Evolutionary conservation across 2,888 invertebrate species (phyloP).

Genomic region (Campoplex capitator): DNA sequence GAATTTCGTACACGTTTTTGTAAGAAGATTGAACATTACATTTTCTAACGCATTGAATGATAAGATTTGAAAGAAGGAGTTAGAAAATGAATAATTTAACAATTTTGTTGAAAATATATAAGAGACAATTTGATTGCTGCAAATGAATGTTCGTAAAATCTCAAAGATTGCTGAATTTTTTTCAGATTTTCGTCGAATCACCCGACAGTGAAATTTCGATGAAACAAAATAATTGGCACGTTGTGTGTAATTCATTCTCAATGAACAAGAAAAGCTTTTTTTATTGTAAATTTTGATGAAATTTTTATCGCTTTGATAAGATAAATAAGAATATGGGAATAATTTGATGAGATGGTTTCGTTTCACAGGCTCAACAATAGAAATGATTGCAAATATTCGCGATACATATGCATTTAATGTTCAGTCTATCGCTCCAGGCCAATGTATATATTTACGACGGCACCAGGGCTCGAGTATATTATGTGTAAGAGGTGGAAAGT

Average conservation of each 20-base stretch:
- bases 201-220: not conserved
- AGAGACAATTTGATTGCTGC: too few species aligned
- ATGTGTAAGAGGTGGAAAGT: conserved; percentile 5
- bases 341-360: not conserved
- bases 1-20: too few species aligned
- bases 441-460: not conserved
- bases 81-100: too few species aligned
- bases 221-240: not conserved
- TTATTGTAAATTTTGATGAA: not conserved
- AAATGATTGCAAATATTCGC: conserved; percentile 69
- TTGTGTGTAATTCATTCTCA: not conserved
- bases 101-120: too few species aligned
- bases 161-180: not conserved
- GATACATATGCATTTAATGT: conserved; percentile 9
- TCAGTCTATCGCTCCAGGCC: not conserved
- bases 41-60: too few species aligned
- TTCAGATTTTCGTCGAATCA: not conserved
- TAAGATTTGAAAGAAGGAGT: too few species aligned
- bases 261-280: not conserved
- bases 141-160: too few species aligned
- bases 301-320: not conserved
- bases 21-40: too few species aligned
- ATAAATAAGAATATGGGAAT: not conserved
- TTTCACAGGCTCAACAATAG: conserved; percentile 59
- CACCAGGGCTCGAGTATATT: conserved; percentile 1